A percentile compares a stretch with the other conserved stretches of the same genome.
phyloP scores from a whole-genome alignment of 2,113 vertebrate species.

The Nothocercus julius region DNA sequence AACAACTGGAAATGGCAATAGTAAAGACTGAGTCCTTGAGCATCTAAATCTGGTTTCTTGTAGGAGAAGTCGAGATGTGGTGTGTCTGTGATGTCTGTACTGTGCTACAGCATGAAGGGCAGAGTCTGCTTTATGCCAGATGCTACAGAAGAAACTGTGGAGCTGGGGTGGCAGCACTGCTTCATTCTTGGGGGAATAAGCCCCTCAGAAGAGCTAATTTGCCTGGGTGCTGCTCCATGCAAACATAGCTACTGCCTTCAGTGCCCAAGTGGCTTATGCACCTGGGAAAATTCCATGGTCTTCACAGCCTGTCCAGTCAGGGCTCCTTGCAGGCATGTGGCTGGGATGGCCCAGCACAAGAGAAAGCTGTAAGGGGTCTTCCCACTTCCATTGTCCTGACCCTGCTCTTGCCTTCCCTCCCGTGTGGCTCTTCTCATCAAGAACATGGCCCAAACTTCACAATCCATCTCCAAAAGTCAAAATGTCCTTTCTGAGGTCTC shows the following conservation, averaged over 20 bases:
- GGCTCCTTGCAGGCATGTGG: fast-evolving
- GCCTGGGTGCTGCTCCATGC: fast-evolving
- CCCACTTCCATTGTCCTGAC: neutral
- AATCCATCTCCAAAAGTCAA: neutral
- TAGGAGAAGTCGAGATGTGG: neutral
- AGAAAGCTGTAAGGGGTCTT: neutral
- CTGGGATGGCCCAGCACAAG: neutral
- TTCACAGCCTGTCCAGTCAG: neutral
- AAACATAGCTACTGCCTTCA: fast-evolving
- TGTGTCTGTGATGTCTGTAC: neutral
- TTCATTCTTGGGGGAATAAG: neutral
- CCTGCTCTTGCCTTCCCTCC: neutral
- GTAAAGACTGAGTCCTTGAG: neutral
- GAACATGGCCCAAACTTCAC: neutral
- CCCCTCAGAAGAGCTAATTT: neutral
- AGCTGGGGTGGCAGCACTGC: neutral
- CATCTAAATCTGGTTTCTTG: fast-evolving
- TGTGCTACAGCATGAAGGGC: neutral
- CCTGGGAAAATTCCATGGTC: neutral
- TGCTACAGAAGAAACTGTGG: fast-evolving
- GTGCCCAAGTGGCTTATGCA: neutral
- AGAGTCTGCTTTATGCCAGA: neutral
- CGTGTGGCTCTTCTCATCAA: neutral
- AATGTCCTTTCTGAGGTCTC: neutral
- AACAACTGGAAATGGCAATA: neutral